phyloP scores from a whole-genome alignment of 2,888 invertebrate species.

The Laspeyria flexula region DNA sequence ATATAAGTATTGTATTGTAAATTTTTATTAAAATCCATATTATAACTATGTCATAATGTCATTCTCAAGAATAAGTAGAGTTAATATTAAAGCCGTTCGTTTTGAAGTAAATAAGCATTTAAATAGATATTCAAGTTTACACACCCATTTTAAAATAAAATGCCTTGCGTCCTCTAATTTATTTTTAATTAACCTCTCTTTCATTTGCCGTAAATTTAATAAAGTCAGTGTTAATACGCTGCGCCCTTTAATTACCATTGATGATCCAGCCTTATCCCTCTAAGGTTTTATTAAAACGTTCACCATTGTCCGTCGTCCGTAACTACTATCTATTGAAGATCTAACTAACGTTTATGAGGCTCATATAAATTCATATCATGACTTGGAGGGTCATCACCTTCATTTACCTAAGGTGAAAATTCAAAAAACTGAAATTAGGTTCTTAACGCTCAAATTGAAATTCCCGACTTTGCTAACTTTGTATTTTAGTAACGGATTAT shows the following conservation, averaged over 20 bases:
- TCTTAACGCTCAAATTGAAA: too few species aligned
- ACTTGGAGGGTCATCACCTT: conserved; percentile 16
- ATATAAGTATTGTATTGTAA: too few species aligned
- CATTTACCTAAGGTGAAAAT: conserved; percentile 20
- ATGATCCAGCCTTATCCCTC: neutral
- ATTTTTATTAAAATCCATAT: too few species aligned
- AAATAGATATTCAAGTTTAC: too few species aligned
- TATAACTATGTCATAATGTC: too few species aligned
- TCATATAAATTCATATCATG: conserved; percentile 41
- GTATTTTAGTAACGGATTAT: too few species aligned
- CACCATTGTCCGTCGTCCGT: conserved; percentile 3
- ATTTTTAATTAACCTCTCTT: neutral
- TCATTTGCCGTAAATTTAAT: neutral
- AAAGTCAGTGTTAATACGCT: neutral
- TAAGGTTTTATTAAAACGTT: conserved; percentile 21
- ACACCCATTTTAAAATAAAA: neutral
- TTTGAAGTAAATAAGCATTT: too few species aligned
- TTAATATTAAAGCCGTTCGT: too few species aligned
- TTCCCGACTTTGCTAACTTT: too few species aligned
- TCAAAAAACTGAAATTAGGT: too few species aligned
- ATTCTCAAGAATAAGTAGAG: too few species aligned
- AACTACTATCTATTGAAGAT: conserved; percentile 14
- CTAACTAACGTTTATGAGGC: conserved; percentile 21
- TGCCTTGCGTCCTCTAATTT: too few species aligned
- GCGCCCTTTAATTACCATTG: neutral